phyloP scores from a whole-genome alignment of 2,888 invertebrate genomes.

The Apotomis betuletana region DNA sequence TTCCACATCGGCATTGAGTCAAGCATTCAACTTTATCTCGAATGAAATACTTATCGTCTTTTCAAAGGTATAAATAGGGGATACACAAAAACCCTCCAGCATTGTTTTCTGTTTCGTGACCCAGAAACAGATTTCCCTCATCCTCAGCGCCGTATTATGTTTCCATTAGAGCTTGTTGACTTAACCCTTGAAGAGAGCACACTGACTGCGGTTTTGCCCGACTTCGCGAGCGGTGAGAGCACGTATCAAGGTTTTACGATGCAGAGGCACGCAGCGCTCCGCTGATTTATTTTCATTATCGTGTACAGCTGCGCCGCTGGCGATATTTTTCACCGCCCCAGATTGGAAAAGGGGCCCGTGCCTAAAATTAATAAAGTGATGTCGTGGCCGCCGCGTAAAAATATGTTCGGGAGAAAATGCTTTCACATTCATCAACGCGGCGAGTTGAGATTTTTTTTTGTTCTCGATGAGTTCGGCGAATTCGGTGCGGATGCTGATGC shows the following conservation, averaged over 20 bases:
- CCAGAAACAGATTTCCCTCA: constrained; percentile 63
- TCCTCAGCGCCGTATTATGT: constrained; percentile 65
- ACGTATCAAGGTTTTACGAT: constrained; percentile 67
- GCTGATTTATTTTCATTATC: constrained; percentile 72
- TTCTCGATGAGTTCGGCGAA: constrained; percentile 47
- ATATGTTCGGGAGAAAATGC: constrained; percentile 47
- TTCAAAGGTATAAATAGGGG: constrained; percentile 62
- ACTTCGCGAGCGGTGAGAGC: constrained; percentile 51
- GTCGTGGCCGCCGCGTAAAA: constrained; percentile 43
- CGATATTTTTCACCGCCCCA: constrained; percentile 59
- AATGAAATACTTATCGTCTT: constrained; percentile 56
- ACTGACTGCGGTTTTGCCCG: constrained; percentile 55
- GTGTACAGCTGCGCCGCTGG: constrained; percentile 57
- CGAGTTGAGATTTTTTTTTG: constrained; percentile 47
- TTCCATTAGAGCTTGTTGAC: constrained; percentile 75
- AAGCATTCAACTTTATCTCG: constrained; percentile 42
- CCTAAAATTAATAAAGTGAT: constrained; percentile 61
- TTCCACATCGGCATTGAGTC: constrained; percentile 18
- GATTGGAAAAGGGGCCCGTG: constrained; percentile 53
- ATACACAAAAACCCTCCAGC: constrained; percentile 64
- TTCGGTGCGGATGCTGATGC: constrained; percentile 63
- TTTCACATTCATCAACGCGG: constrained; percentile 48
- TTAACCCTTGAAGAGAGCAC: constrained; percentile 65
- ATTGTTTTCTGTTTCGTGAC: constrained; percentile 68
- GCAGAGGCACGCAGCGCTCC: constrained; percentile 58